Evolutionary conservation across 2,797 vertebrate species (phyloP).

Genomic region (Mus minutoides): DNA sequence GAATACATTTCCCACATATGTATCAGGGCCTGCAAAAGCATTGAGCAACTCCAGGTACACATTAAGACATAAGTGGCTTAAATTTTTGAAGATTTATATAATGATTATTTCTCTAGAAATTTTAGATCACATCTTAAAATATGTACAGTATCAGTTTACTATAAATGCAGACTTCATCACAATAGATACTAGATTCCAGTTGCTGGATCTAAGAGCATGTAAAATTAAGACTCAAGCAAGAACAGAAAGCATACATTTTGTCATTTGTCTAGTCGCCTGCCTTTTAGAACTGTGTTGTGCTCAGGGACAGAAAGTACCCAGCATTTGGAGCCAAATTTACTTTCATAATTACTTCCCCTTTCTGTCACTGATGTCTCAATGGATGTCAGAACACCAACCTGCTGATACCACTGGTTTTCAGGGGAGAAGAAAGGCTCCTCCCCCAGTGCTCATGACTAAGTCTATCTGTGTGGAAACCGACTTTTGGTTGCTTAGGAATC

Average conservation of each 20-base stretch:
- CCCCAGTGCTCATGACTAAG: conserved; percentile 60
- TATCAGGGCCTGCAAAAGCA: not conserved
- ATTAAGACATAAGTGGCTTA: not conserved
- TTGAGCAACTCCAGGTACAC: not conserved
- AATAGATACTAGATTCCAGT: not conserved
- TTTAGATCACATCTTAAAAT: conserved; percentile 21
- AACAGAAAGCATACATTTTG: not conserved
- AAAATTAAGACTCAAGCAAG: not conserved
- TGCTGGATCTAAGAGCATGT: not conserved
- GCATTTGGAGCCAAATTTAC: not conserved
- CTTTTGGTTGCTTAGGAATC: conserved; percentile 73
- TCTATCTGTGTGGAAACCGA: conserved; percentile 71
- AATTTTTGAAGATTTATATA: not conserved
- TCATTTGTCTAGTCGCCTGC: not conserved
- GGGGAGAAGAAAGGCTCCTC: conserved; percentile 36
- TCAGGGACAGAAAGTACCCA: not conserved
- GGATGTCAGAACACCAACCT: conserved; percentile 55
- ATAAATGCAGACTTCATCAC: not conserved
- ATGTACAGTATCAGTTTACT: not conserved
- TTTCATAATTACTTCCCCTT: conserved; percentile 53
- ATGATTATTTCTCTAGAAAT: conserved; percentile 12
- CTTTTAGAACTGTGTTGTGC: not conserved
- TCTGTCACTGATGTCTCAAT: conserved; percentile 13
- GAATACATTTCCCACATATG: not conserved
- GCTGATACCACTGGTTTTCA: conserved; percentile 68